Base-by-base conservation (phyloP, 2,797 vertebrate genomes). In the Takifugu rubripes region DNA sequence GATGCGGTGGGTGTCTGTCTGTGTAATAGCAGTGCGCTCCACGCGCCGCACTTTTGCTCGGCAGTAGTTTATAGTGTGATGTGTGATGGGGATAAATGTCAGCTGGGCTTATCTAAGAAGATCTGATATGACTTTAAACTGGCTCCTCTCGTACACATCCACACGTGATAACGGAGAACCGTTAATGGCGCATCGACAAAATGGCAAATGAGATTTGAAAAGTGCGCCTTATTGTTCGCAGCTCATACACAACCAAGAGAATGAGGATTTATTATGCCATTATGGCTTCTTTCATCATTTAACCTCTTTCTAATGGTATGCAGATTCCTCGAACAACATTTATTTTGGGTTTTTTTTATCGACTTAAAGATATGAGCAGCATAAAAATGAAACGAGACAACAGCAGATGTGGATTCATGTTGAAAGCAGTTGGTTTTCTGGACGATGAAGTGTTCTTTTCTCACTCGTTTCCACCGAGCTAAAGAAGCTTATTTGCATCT, bases 31-130 rank as follows among this genome's bases (percentile, higher is more conserved):
- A 78, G 74, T 77, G 76, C 63, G 80, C 79, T 82, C 74, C 72
- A 74, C 82, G 80, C 82, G 68, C 66, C 72, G 66, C 78, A 82
- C 82, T 81, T 79, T 84, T 80, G 63, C 84, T 84, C 81, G 78
- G 82, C 84, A 85, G 80, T 79, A 87, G 87, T 88, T 86, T 84
- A 88, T 86, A 78, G 82, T 65, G 70, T 79, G 82, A 87, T 85
- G 73, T 84, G 86, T 80, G 84, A 86, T 82, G 81, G 78, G 82
- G 82, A 88, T 87, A 86, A 84, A 87, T 83, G 84, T 85, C 88
- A 84, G 75, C 77, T 58, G n/a, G 79, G 86, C 82, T 88, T 86
- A 86, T 86, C 82, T 82, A 79, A 83, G 84, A 77, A 78, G 81
- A 88, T 83, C 81, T 82, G 82, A 86, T 86, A 72, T 82, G 83